A percentile compares a stretch with the other conserved stretches of the same genome.
Evolutionary conservation across 2,113 vertebrate genomes (phyloP).

Genomic region (Gulo gulo): DNA sequence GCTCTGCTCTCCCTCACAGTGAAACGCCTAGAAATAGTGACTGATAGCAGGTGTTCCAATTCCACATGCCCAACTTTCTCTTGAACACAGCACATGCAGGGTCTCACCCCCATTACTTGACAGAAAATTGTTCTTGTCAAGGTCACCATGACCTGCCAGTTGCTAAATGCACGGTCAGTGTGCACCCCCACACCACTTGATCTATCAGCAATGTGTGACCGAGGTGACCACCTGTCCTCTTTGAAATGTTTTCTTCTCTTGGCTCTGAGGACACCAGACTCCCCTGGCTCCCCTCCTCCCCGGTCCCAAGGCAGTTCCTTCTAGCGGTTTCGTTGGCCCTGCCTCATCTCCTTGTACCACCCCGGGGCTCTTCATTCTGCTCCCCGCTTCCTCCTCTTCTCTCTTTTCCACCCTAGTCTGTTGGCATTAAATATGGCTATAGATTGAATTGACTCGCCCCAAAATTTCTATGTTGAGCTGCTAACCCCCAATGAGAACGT

Average conservation of each 20-base stretch:
- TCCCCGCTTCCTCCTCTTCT: background rate
- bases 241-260: background rate
- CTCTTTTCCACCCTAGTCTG: background rate
- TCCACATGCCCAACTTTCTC: background rate
- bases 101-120: background rate
- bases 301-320: background rate
- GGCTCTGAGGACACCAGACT: background rate
- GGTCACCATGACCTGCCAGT: background rate
- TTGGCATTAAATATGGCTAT: background rate
- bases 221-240: background rate
- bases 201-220: background rate
- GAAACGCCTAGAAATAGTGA: background rate
- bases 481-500: background rate
- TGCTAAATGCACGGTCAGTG: background rate
- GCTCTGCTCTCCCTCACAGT: background rate
- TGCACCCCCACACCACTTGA: background rate
- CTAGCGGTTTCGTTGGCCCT: background rate
- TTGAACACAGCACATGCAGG: background rate
- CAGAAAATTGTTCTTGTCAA: slow-evolving; percentile 44
- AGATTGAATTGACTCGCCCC: background rate
- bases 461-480: background rate
- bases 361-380: background rate
- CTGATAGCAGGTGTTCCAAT: background rate
- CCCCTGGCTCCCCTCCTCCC: background rate
- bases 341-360: background rate